phyloP scores from a whole-genome alignment of 1,140 invertebrate genomes.

The Spodoptera litura region DNA sequence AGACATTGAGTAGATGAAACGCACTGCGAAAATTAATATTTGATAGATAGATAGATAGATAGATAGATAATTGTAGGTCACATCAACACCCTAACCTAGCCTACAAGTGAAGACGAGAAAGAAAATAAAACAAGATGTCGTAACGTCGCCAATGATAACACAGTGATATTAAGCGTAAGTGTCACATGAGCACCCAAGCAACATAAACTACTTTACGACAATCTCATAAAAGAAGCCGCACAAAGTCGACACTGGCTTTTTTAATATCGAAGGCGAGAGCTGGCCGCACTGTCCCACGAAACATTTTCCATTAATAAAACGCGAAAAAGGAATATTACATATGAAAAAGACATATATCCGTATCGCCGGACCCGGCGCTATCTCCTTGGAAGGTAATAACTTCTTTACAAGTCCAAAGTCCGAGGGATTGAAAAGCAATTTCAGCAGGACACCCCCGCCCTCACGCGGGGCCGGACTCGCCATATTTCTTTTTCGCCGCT shows the following conservation, averaged over 20 bases:
- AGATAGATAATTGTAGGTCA: neutral
- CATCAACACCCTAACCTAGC: neutral
- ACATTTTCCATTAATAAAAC: conserved; percentile 86
- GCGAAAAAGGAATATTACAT: conserved; percentile 86
- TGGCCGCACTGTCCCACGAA: conserved; percentile 81
- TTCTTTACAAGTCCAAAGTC: conserved; percentile 88
- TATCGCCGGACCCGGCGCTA: conserved; percentile 85
- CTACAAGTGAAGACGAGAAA: neutral
- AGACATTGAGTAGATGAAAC: conserved; percentile 30
- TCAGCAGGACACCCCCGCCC: conserved; percentile 85
- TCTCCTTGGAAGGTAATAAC: conserved; percentile 87
- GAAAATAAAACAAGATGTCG: conserved; percentile 24
- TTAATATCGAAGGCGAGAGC: conserved; percentile 80
- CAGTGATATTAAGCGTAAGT: conserved; percentile 39
- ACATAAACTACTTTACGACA: conserved; percentile 74
- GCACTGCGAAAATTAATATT: conserved; percentile 67
- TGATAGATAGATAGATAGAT: conserved; percentile 37
- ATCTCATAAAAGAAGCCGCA: conserved; percentile 78
- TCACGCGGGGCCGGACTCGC: conserved; percentile 76
- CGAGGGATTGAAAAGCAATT: conserved; percentile 88
- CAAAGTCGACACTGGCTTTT: conserved; percentile 74
- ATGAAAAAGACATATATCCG: conserved; percentile 86
- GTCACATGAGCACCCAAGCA: conserved; percentile 45
- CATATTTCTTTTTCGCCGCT: conserved; percentile 85
- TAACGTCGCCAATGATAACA: conserved; percentile 39